Evolutionary conservation across 1,140 invertebrate species (phyloP), one percentile per base, ranked within the genome.

Genomic region (Mamestra configurata): DNA sequence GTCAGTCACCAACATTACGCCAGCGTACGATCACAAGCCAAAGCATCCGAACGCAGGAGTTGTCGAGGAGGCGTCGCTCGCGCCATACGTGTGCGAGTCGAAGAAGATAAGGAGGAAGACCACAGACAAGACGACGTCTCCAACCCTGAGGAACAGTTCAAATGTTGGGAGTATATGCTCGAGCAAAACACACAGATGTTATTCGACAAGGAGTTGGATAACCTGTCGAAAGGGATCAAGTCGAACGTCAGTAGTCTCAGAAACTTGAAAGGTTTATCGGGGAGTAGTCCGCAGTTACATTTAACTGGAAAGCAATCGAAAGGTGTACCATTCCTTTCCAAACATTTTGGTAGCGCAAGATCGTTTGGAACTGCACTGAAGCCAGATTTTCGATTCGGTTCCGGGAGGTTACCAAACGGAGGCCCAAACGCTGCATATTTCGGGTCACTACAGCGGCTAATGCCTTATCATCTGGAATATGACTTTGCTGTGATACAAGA

Each of bases 161-260:
- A 98, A 82, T 98, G 98, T 86, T 98, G 98, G 98, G 98, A 98
- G 84, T 98, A 98, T 86, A 98, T 98, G 97, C 90, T 98, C 20
- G 98, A 98, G 87, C 97, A 98, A 92, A 98, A 98, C 86, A 98
- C 98, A 0, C 98, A 98, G 87, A 92, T 98, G 79, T 86, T 98
- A 0, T 98, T 98, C 83, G 98, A 98, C 91, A 98, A 98, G 88
- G 98, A 98, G 92, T 90, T 98, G 55, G 98, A 98, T 88, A 98
- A 97, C 11, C 91, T 98, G 20, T 97, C 97, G 0, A 97, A 96
- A 83, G 96, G 96, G 0, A 96, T 96, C 40, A 95, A 95, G 84
- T 92, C 94, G 18, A 95, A 94, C 82, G 87, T 89, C 10, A 88
- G 89, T 64, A 95, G 90, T 82, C 86, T 96, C 59, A 95, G 93